Percentiles rank a stretch among this genome's conserved stretches.
These are phyloP conservation scores for Neomonachus schauinslandi DNA, from an alignment of 2,113 vertebrate species.

Conservation along the genomic window DNA sequence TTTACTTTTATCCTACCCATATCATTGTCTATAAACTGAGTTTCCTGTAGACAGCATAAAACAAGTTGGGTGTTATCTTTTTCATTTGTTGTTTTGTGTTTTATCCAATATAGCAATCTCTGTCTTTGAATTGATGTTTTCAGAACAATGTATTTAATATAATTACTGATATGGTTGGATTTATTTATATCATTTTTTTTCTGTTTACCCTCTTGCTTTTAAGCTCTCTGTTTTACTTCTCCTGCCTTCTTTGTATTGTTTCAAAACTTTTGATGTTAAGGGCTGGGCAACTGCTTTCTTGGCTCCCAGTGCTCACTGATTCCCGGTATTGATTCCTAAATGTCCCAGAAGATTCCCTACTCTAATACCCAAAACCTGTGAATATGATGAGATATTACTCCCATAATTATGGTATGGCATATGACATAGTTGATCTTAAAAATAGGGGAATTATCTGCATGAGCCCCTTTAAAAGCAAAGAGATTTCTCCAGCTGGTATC, in stretches of 20 bases:
- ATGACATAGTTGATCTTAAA: neutral
- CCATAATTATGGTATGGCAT: neutral
- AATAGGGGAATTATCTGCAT: neutral
- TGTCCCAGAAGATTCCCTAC: neutral
- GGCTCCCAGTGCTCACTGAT: neutral
- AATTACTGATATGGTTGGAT: neutral
- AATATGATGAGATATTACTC: neutral
- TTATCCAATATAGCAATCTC: neutral
- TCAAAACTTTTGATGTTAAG: neutral
- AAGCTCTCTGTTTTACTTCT: neutral
- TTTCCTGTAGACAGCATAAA: neutral
- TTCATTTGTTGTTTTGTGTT: neutral
- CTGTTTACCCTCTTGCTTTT: neutral
- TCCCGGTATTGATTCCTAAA: neutral
- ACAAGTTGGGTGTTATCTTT: neutral
- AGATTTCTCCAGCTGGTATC: neutral
- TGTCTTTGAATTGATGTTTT: neutral
- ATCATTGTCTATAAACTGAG: neutral
- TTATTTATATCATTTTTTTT: neutral
- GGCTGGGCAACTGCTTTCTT: neutral
- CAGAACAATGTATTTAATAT: neutral
- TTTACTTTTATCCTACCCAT: neutral
- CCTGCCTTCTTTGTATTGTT: neutral
- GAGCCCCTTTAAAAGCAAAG: neutral
- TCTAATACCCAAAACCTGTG: neutral